Evolutionary conservation across 2,113 vertebrate genomes (phyloP).

Genomic region (Cichladusa arquata): DNA sequence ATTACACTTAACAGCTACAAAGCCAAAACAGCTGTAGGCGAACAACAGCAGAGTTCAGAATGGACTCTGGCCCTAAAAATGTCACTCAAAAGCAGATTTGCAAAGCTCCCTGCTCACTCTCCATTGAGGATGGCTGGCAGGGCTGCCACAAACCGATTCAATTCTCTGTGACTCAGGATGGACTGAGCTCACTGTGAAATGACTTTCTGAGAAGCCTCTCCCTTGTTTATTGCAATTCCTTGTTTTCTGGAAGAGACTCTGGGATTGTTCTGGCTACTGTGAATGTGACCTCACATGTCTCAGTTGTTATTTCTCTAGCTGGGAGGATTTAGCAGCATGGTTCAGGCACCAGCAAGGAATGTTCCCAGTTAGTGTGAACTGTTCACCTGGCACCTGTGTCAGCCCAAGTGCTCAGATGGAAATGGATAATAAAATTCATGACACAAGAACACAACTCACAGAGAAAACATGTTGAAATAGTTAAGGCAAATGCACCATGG

Average conservation of each 20-base stretch:
- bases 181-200: conserved; percentile 7
- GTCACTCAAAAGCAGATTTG: background rate
- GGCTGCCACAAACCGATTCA: background rate
- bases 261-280: background rate
- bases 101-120: background rate
- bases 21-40: background rate
- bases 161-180: background rate
- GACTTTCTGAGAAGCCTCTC: conserved; percentile 37
- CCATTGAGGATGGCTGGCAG: background rate
- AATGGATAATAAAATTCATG: background rate
- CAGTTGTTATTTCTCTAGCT: background rate
- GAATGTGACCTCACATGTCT: background rate
- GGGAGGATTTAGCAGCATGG: background rate
- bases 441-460: background rate
- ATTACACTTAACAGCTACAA: background rate
- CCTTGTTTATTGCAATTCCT: conserved; percentile 15
- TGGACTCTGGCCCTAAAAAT: background rate
- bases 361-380: background rate
- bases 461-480: background rate
- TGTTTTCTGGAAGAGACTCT: background rate
- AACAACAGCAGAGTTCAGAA: background rate
- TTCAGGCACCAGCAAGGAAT: background rate
- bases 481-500: background rate
- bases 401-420: background rate
- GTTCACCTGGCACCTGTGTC: background rate